These are phyloP conservation scores for Vespertilio murinus DNA, from an alignment of 2,797 vertebrate species.

Conservation along the genomic window DNA sequence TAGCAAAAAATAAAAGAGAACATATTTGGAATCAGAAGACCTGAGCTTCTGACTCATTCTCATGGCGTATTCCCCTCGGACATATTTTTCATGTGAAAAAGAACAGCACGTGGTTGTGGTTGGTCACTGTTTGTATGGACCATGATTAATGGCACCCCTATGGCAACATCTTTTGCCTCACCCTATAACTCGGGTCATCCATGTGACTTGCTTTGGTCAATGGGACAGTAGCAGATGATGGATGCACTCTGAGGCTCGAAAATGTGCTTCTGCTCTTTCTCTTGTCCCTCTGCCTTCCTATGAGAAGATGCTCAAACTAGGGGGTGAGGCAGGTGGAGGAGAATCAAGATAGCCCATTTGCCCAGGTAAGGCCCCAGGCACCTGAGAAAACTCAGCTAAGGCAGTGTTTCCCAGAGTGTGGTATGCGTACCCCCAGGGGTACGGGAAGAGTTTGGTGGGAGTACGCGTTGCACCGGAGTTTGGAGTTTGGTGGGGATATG, in stretches of 20 bases:
- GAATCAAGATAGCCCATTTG: neutral
- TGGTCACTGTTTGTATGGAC: neutral
- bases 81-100: conserved; percentile 13
- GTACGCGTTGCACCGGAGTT: too few relatives aligned
- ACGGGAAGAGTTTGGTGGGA: too few relatives aligned
- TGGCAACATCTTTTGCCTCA: neutral
- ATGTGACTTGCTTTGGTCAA: neutral
- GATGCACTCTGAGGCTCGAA: neutral
- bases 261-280: neutral
- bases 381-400: neutral
- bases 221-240: neutral
- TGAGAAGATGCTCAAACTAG: neutral
- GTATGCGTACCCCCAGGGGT: too few relatives aligned
- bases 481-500: too few relatives aligned
- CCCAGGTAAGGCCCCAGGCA: neutral
- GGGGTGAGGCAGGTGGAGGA: neutral
- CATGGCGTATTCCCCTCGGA: neutral
- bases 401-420: too few relatives aligned
- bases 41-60: neutral
- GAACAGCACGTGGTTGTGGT: neutral
- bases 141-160: neutral
- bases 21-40: neutral
- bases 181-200: neutral
- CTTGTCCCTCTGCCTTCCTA: neutral
- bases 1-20: neutral